phyloP scores from a whole-genome alignment of 2,888 invertebrate genomes.

The Herminia tarsipennalis region DNA sequence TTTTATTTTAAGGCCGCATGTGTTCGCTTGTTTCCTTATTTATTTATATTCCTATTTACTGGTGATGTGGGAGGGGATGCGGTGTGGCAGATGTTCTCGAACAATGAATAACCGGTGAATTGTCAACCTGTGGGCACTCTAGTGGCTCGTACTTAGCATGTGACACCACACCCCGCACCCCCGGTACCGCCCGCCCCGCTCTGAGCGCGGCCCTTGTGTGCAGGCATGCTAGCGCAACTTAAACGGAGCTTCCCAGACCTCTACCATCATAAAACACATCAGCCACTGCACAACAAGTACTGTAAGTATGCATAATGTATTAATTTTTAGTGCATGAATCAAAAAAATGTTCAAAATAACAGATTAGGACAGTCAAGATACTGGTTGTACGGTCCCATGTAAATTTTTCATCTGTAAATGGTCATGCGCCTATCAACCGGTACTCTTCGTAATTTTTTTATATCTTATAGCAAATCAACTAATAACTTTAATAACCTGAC shows the following conservation, averaged over 20 bases:
- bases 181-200: slow-evolving; percentile 67
- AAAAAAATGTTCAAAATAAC: slow-evolving; percentile 18
- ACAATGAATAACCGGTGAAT: slow-evolving; percentile 9
- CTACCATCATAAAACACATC: slow-evolving; percentile 91
- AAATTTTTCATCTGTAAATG: slow-evolving; percentile 41
- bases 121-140: slow-evolving; percentile 23
- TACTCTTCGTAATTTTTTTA: not conserved
- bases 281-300: slow-evolving; percentile 91
- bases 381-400: slow-evolving; percentile 26
- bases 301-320: slow-evolving; percentile 79
- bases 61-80: slow-evolving; percentile 65
- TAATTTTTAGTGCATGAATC: slow-evolving; percentile 66
- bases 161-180: slow-evolving; percentile 54
- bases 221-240: slow-evolving; percentile 95
- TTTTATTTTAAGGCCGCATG: slow-evolving; percentile 74
- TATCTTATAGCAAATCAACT: too few relatives aligned
- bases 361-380: slow-evolving; percentile 21
- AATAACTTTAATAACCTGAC: too few relatives aligned
- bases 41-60: slow-evolving; percentile 66
- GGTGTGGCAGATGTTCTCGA: slow-evolving; percentile 36
- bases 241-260: slow-evolving; percentile 95
- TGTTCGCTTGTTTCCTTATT: slow-evolving; percentile 71
- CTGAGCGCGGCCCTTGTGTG: slow-evolving; percentile 87
- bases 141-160: slow-evolving; percentile 14
- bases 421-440: slow-evolving; percentile 17